These are phyloP conservation scores for Drosophila helvetica DNA, from an alignment of 2,888 invertebrate genomes.

Conservation along the genomic window DNA sequence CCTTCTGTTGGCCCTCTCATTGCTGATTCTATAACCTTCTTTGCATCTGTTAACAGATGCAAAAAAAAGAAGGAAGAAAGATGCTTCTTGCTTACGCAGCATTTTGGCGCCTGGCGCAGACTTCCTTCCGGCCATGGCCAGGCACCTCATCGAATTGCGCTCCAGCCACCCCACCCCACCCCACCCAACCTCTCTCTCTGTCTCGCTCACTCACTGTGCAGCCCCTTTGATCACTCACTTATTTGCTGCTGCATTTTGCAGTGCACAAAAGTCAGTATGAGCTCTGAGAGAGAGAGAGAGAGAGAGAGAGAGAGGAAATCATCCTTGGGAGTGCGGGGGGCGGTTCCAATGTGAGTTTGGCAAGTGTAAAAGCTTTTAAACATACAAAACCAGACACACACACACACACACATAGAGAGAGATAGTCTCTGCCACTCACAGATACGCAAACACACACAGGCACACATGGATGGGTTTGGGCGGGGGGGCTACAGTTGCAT, in stretches of 20 bases:
- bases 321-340: constrained; percentile 20
- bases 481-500: constrained; percentile 14
- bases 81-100: constrained; percentile 64
- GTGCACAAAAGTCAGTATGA: constrained; percentile 65
- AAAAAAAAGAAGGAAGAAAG: constrained; percentile 20
- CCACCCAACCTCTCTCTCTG: not conserved
- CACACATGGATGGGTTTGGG: not conserved
- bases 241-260: constrained; percentile 40
- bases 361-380: constrained; percentile 78
- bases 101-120: constrained; percentile 63
- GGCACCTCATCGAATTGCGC: not conserved
- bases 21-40: constrained; percentile 33
- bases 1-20: constrained; percentile 3
- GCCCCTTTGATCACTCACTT: constrained; percentile 12
- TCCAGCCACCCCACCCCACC: not conserved
- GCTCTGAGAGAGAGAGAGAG: constrained; percentile 14
- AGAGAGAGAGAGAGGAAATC: not conserved
- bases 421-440: not conserved
- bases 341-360: constrained; percentile 50
- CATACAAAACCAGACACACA: constrained; percentile 57
- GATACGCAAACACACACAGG: constrained; percentile 12
- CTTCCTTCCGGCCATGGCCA: constrained; percentile 50
- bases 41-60: constrained; percentile 33
- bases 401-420: constrained; percentile 1
- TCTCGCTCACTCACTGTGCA: no score